These are phyloP conservation scores for Nothoprocta perdicaria DNA, from an alignment of 2,113 vertebrate species.

Conservation along the genomic window DNA sequence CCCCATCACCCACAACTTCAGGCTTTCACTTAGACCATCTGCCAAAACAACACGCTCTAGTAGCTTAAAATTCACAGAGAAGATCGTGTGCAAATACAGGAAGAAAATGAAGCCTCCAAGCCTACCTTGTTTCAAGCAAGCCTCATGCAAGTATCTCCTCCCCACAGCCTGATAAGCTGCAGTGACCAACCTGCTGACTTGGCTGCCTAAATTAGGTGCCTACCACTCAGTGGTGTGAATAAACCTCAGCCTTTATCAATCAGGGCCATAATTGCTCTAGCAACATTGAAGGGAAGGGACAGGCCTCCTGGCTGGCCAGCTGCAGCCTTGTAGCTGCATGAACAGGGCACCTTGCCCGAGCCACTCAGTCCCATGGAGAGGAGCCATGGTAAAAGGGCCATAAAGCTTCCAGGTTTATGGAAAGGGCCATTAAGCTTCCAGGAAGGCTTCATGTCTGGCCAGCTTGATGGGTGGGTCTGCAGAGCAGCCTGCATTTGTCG, in stretches of 20 bases:
- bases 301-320: background rate
- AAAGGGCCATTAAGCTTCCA: background rate
- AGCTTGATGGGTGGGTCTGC: background rate
- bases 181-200: background rate
- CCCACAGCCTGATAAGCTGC: background rate
- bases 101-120: background rate
- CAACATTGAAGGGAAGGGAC: background rate
- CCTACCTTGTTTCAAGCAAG: background rate
- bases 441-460: background rate
- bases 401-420: slow-evolving; percentile 35
- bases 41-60: rapidly evolving
- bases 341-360: slow-evolving; percentile 20
- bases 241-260: background rate
- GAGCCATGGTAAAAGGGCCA: slow-evolving; percentile 25
- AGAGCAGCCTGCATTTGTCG: background rate
- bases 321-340: slow-evolving; percentile 2
- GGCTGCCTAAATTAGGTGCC: background rate
- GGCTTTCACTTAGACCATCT: background rate
- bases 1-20: background rate
- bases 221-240: background rate
- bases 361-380: slow-evolving; percentile 45
- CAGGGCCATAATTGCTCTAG: background rate
- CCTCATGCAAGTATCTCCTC: background rate
- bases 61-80: background rate
- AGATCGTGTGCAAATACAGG: rapidly evolving